These are phyloP conservation scores for Brachionus sp. DNA, from an alignment of 1,140 invertebrate species.

Conservation along the genomic window DNA sequence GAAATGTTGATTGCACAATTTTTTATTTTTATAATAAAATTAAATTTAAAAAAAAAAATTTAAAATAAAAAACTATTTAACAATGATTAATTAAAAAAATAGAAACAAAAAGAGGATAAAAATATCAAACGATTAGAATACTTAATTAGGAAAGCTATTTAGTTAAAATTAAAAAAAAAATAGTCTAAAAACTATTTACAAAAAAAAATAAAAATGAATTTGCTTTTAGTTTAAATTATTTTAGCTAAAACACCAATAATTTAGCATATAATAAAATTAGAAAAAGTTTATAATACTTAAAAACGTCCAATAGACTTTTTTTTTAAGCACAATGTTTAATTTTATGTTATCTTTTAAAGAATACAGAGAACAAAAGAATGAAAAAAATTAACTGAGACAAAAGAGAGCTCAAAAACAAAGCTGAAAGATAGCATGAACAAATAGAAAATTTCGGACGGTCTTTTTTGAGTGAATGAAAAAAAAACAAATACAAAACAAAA, in stretches of 20 bases:
- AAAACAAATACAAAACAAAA: too few species aligned
- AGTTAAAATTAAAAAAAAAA: not conserved
- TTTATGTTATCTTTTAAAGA: not conserved
- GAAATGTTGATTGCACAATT: too few species aligned
- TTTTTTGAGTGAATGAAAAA: not conserved
- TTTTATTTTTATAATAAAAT: not conserved
- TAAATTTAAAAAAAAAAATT: not conserved
- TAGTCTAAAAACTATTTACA: not conserved
- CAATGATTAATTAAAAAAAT: not conserved
- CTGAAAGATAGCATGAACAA: not conserved
- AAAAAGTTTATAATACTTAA: too few species aligned
- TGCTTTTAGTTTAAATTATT: not conserved
- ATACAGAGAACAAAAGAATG: not conserved
- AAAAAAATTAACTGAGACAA: not conserved
- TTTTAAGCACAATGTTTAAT: not conserved
- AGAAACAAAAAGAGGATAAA: not conserved
- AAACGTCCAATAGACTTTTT: not conserved
- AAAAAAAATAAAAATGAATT: too few species aligned
- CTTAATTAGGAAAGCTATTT: not conserved
- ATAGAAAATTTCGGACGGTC: constrained; percentile 1
- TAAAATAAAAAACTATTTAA: too few species aligned
- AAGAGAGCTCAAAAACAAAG: not conserved
- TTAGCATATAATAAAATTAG: not conserved
- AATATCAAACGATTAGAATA: not conserved
- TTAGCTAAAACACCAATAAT: not conserved